Evolutionary conservation across 2,797 vertebrate species (phyloP).

Genomic region (Thamnophis elegans): DNA sequence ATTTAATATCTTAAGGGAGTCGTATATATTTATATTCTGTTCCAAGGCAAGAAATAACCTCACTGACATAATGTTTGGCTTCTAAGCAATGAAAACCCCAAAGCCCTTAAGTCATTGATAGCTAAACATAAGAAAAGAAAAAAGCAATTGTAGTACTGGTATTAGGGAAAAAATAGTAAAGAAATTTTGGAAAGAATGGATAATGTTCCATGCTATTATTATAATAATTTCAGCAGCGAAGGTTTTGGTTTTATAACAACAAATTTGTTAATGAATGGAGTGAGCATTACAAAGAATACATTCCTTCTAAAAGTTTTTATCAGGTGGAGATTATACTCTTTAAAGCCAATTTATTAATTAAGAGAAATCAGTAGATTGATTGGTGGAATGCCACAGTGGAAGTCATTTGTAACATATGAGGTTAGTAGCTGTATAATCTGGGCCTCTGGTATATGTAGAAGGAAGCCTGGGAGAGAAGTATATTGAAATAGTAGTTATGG

Average conservation of each 20-base stretch:
- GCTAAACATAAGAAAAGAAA: not conserved
- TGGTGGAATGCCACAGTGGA: not conserved
- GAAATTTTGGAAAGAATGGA: not conserved
- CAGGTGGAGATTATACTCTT: not conserved
- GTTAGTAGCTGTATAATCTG: not conserved
- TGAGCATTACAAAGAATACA: not conserved
- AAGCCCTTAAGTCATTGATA: not conserved
- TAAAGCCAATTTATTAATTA: not conserved
- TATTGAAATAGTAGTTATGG: not conserved
- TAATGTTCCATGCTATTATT: not conserved
- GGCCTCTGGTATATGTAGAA: not conserved
- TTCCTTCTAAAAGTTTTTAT: conserved; percentile 1
- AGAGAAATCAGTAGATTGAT: not conserved
- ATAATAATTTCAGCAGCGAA: not conserved
- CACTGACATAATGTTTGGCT: not conserved
- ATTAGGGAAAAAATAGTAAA: not conserved
- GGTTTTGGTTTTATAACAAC: not conserved
- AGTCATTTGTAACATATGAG: not conserved
- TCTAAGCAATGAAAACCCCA: not conserved
- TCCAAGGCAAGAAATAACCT: not conserved
- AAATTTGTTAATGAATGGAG: not conserved
- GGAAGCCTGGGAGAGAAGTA: not conserved
- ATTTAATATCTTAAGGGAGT: not conserved
- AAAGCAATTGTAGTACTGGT: not conserved
- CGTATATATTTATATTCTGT: not conserved